phyloP scores from a whole-genome alignment of 1,140 invertebrate genomes.

The Apis florea region DNA sequence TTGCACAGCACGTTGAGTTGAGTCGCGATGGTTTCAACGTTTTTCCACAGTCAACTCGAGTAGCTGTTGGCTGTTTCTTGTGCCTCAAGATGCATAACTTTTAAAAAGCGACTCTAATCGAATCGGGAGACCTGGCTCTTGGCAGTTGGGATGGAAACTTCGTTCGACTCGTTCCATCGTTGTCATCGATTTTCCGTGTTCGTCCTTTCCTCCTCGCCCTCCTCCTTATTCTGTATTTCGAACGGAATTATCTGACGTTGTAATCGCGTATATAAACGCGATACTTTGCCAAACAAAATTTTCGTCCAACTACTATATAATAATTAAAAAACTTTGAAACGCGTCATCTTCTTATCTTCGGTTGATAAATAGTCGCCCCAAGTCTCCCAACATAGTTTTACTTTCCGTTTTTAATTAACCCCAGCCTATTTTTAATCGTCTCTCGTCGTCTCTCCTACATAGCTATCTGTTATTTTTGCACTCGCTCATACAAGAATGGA shows the following conservation, averaged over 20 bases:
- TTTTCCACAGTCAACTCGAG: neutral
- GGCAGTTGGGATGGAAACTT: neutral
- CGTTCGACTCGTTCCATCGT: neutral
- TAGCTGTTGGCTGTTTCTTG: neutral
- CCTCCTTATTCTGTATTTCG: neutral
- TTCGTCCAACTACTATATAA: neutral
- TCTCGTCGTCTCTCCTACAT: too few species aligned
- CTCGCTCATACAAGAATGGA: too few species aligned
- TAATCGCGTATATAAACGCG: constrained; percentile 32
- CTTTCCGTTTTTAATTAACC: too few species aligned
- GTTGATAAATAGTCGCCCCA: neutral
- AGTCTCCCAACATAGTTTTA: neutral
- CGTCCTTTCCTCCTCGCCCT: neutral
- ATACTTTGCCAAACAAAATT: constrained; percentile 7
- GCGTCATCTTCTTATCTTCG: neutral
- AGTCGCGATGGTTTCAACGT: constrained; percentile 7
- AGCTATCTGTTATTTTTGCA: neutral
- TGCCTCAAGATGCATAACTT: neutral
- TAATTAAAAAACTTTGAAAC: constrained; percentile 41
- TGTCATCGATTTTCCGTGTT: constrained; percentile 20
- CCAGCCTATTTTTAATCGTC: neutral
- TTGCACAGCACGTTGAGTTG: neutral
- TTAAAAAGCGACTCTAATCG: constrained; percentile 20
- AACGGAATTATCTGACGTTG: neutral
- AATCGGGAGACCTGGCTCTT: neutral